These are phyloP conservation scores for Pseudomyrmex flavicornis DNA, from an alignment of 1,140 invertebrate species.

Conservation along the genomic window DNA sequence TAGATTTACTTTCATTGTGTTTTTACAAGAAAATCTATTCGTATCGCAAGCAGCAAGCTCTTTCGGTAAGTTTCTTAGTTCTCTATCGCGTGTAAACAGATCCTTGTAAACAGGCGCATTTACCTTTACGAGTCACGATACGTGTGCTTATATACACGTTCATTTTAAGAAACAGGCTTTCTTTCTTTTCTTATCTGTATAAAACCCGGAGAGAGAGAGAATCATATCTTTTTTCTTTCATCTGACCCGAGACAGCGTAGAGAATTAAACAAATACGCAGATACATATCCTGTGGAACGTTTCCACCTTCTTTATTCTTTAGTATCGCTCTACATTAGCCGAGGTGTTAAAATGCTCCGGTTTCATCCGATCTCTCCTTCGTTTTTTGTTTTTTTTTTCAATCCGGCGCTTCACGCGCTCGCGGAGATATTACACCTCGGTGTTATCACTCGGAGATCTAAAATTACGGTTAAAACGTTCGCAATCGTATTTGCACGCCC, in stretches of 20 bases:
- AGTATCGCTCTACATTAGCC: conserved; percentile 15
- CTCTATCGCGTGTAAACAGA: conserved; percentile 63
- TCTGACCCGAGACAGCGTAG: conserved; percentile 63
- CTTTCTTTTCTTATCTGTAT: conserved; percentile 38
- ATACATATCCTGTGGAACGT: conserved; percentile 19
- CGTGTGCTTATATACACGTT: conserved; percentile 56
- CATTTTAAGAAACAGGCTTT: conserved; percentile 32
- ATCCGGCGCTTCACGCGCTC: neutral
- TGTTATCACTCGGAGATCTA: neutral
- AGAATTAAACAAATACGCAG: conserved; percentile 74
- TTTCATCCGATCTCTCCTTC: neutral
- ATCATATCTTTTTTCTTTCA: conserved; percentile 68
- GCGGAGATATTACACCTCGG: neutral
- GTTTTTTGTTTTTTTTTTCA: neutral
- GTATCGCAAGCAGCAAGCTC: neutral
- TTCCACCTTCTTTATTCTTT: conserved; percentile 33
- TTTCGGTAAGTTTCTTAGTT: conserved; percentile 25
- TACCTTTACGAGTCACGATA: conserved; percentile 67
- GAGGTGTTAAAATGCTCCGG: conserved; percentile 6
- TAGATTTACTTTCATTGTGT: neutral
- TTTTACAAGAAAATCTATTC: neutral
- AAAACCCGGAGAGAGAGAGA: conserved; percentile 22
- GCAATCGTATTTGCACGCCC: conserved; percentile 8
- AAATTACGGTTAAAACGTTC: neutral
- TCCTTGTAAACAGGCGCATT: conserved; percentile 56